Evolutionary conservation across 2,113 vertebrate species (phyloP).

Genomic region (Oryzias celebensis): DNA sequence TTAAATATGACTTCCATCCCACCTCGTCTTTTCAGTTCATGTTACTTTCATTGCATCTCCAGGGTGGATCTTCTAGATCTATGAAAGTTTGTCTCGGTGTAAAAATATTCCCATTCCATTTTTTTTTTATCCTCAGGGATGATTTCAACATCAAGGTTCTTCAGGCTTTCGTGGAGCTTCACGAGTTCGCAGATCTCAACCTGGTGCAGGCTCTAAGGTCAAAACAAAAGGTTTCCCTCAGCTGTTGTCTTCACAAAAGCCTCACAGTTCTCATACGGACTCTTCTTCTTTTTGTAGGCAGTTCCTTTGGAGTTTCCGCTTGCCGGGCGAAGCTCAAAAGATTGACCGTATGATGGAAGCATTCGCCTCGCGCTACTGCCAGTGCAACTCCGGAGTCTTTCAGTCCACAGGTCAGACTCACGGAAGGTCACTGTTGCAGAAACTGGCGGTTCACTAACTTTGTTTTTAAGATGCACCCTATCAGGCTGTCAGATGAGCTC

Average conservation of each 20-base stretch:
- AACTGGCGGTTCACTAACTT: neutral
- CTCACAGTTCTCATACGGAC: neutral
- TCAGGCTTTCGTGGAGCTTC: conserved; percentile 96
- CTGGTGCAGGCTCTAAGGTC: conserved; percentile 96
- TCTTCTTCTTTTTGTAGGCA: conserved; percentile 75
- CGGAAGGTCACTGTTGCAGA: neutral
- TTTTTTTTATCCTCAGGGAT: conserved; percentile 78
- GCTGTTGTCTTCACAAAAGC: neutral
- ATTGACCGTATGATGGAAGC: conserved; percentile 99
- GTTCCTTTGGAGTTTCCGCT: conserved; percentile 97
- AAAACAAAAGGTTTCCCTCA: conserved; percentile 32
- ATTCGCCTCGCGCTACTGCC: conserved; percentile 94
- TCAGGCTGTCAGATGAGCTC: conserved; percentile 4
- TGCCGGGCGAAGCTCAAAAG: conserved; percentile 97
- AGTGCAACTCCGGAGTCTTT: conserved; percentile 96
- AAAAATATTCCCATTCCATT: neutral
- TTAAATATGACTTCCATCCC: conserved; percentile 39
- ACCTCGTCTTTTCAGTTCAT: conserved; percentile 18
- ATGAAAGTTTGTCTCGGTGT: neutral
- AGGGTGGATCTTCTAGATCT: conserved; percentile 7
- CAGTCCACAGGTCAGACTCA: conserved; percentile 91
- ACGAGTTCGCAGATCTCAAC: conserved; percentile 98
- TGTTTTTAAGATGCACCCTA: neutral
- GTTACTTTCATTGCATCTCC: conserved; percentile 10
- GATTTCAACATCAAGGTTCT: conserved; percentile 99